phyloP scores from a whole-genome alignment of 2,113 vertebrate genomes.

The Pelodiscus sinensis region DNA sequence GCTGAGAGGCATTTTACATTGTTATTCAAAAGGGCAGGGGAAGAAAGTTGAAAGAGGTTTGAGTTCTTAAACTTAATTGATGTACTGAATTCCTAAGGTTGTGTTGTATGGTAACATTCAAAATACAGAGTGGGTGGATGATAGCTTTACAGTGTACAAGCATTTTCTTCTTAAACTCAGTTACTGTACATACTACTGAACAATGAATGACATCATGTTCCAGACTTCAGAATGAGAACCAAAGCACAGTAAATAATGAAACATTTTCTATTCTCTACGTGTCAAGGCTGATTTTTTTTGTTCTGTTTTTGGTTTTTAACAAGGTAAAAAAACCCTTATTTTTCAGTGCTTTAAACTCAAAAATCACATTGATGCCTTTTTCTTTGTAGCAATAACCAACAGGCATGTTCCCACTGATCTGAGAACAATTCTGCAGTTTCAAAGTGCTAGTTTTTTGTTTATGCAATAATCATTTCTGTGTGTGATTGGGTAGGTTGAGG shows the following conservation, averaged over 20 bases:
- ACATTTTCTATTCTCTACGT: conserved; percentile 15
- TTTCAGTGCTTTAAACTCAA: conserved; percentile 57
- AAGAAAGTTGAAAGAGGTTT: conserved; percentile 12
- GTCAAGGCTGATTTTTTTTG: conserved; percentile 18
- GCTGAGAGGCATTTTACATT: conserved; percentile 27
- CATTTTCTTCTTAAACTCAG: background rate
- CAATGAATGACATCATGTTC: background rate
- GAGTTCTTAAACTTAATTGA: conserved; percentile 59
- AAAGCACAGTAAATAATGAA: conserved; percentile 12
- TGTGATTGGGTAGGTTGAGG: background rate
- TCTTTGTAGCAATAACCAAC: conserved; percentile 38
- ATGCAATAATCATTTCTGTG: background rate
- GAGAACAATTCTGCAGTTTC: conserved; percentile 21
- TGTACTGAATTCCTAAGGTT: conserved; percentile 18
- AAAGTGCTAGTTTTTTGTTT: conserved; percentile 53
- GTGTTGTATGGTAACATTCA: background rate
- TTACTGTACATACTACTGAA: background rate
- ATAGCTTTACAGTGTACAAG: conserved; percentile 14
- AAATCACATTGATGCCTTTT: background rate
- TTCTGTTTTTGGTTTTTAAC: conserved; percentile 27
- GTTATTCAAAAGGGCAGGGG: conserved; percentile 47
- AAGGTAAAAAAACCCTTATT: conserved; percentile 48
- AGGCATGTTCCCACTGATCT: conserved; percentile 18
- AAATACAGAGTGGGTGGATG: background rate
- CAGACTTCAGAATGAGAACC: conserved; percentile 1